phyloP scores from a whole-genome alignment of 2,888 invertebrate genomes.

The Bimastos eiseni region DNA sequence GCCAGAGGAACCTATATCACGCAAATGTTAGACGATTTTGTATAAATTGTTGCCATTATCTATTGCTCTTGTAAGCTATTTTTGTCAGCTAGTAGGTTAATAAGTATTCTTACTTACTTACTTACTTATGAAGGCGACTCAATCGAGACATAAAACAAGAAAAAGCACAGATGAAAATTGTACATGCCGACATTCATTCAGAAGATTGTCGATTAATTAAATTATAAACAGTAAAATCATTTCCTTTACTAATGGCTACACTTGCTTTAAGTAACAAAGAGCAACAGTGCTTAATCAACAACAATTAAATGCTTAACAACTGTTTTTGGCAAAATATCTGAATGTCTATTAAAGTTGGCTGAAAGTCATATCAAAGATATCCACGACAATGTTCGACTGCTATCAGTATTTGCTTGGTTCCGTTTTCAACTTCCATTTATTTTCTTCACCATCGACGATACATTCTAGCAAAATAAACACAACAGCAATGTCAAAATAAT shows the following conservation, averaged over 20 bases:
- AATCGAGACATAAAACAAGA: not conserved
- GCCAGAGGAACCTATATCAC: no score
- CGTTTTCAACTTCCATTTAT: conserved; percentile 4
- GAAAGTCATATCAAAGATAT: no score
- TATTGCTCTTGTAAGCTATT: no score
- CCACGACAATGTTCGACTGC: not conserved
- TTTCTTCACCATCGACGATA: not conserved
- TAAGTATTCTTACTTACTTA: no score
- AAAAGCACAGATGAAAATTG: not conserved
- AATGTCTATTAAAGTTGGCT: no score
- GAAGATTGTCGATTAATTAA: not conserved
- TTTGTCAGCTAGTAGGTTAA: no score
- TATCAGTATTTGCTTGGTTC: not conserved
- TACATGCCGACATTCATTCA: not conserved
- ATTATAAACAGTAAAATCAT: not conserved
- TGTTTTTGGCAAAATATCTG: not conserved
- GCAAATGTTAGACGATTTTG: no score
- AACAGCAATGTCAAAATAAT: not conserved
- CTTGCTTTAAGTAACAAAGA: not conserved
- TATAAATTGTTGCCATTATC: no score
- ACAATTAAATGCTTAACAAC: not conserved
- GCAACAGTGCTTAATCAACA: not conserved
- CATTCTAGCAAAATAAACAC: not conserved
- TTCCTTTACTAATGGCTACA: not conserved
- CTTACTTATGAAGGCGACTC: no score